phyloP scores from a whole-genome alignment of 2,888 invertebrate genomes.

The Didymodactylos carnosus region DNA sequence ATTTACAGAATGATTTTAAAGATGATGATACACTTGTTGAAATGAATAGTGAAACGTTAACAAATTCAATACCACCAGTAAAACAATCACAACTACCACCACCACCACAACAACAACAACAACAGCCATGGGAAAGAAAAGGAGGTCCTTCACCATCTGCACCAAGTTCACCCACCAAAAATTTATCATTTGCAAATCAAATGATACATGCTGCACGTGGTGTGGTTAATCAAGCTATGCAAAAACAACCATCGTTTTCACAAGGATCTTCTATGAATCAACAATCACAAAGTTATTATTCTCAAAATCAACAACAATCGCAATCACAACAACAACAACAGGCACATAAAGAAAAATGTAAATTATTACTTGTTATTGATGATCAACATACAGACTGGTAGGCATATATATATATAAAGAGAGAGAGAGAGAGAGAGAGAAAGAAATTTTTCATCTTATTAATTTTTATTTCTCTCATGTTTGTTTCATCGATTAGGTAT shows the following conservation, averaged over 20 bases:
- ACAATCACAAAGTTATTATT: too few species aligned
- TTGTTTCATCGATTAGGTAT: too few species aligned
- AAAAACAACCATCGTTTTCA: neutral
- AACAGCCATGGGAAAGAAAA: conserved; percentile 21
- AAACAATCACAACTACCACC: conserved; percentile 63
- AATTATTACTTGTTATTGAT: conserved; percentile 79
- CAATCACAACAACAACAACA: too few species aligned
- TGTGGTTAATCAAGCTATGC: neutral
- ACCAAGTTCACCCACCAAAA: conserved; percentile 61
- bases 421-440: too few species aligned
- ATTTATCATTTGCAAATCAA: conserved; percentile 10
- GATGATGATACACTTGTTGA: conserved; percentile 38
- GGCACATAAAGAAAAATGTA: conserved; percentile 50
- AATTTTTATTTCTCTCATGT: too few species aligned
- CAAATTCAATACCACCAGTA: conserved; percentile 64
- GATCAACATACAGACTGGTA: conserved; percentile 92
- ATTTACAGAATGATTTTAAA: conserved; percentile 78
- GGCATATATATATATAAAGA: too few species aligned
- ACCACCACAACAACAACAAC: conserved; percentile 31
- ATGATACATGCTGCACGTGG: neutral
- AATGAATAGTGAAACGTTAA: neutral
- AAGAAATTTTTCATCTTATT: too few species aligned
- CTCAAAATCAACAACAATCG: too few species aligned
- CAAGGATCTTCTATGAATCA: too few species aligned
- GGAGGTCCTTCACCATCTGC: conserved; percentile 65